These are phyloP conservation scores for Calcarius ornatus DNA, from an alignment of 2,113 vertebrate species.

Conservation along the genomic window DNA sequence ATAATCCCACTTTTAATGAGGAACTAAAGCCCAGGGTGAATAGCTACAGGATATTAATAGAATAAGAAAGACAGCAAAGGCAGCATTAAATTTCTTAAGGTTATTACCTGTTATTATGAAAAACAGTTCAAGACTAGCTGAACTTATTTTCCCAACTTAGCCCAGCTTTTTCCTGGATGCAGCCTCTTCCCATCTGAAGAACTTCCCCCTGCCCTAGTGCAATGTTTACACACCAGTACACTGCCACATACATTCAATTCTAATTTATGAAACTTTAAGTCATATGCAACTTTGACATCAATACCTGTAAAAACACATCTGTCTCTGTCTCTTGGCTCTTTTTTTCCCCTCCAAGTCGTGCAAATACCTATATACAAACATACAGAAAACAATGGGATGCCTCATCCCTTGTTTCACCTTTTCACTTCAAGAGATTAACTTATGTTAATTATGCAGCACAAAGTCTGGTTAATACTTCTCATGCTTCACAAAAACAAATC, in stretches of 20 bases:
- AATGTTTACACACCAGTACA: background rate
- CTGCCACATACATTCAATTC: background rate
- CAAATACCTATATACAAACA: conserved; percentile 10
- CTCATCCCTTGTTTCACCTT: background rate
- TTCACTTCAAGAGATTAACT: background rate
- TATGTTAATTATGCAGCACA: background rate
- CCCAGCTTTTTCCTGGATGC: background rate
- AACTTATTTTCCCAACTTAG: background rate
- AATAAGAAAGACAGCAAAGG: conserved; percentile 61
- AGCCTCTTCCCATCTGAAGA: background rate
- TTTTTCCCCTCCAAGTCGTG: background rate
- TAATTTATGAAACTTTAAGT: background rate
- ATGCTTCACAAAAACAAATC: background rate
- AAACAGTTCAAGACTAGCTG: background rate
- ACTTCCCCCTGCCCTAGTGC: background rate
- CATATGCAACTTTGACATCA: background rate
- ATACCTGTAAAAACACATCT: background rate
- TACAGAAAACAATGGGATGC: conserved; percentile 1
- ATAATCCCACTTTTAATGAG: background rate
- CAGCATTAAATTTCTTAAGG: conserved; percentile 23
- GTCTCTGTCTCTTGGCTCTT: background rate
- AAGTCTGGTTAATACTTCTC: background rate
- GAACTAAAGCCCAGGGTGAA: background rate
- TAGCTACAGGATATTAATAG: conserved; percentile 13
- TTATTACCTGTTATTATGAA: background rate